Base-by-base conservation (phyloP, 92 coral and sea anemone genomes). In the Montipora capitata region DNA sequence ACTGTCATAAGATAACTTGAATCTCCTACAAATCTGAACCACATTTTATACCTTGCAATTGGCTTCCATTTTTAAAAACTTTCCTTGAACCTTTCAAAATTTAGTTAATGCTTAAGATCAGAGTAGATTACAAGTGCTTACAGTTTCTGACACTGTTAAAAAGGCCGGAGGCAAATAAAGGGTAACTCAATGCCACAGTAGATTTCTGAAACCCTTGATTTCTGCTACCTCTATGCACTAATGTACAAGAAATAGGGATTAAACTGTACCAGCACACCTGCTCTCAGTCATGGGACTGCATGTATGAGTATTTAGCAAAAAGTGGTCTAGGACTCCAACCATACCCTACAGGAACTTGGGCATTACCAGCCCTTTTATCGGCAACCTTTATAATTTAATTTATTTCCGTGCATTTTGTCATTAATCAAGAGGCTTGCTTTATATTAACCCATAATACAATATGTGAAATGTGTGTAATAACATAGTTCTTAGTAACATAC, bases 251-350 rank as follows among this genome's bases (percentile, higher is more conserved):
- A 40, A 72, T 72, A 40, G 56, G 39, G 35, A 42, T 72, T 72
- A 1, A 40, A 72, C 77, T 72, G 77, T 13, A 42, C 44, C 12
- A 78, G 57, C 88, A 59, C 54, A 91, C 94, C 91, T 87, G 85
- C 74, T 91, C 82, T 91, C 94, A 87, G 61, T 91, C 91, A 87
- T 91, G 91, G 64, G 94, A 56, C 70, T 91, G 87, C 89, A 87
- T 87, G 39, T 91, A 79, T 10, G 91, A 54, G 88, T 91, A 91
- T 15, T 59, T 91, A 62, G 79, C 70, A 59, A 91, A 81, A 69
- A 86, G 11, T 17, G 94, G 87, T 68, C 72, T 69, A 56, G 94
- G 89, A 40, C 51, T 86, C 94, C 94, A 91, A 9, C 91, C 91
- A 91, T 80, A 91, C 2, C 89, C 86, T 42, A 87, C 85, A 62